phyloP scores from a whole-genome alignment of 2,888 invertebrate genomes.

The Myopa testacea region DNA sequence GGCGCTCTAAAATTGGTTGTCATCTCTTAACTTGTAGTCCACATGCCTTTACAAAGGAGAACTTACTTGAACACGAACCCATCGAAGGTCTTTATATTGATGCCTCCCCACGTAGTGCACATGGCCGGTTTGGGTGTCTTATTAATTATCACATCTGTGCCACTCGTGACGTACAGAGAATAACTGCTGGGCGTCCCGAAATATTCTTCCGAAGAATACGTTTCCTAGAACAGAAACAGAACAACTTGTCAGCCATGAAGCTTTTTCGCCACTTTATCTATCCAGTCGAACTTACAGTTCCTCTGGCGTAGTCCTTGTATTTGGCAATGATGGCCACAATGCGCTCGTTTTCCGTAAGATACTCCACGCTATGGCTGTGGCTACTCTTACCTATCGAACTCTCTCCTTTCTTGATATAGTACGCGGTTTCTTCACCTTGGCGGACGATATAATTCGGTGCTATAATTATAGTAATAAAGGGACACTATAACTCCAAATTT shows the following conservation, averaged over 20 bases:
- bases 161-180: conserved; percentile 59
- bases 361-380: conserved; percentile 48
- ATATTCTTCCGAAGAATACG: conserved; percentile 64
- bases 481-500: not conserved
- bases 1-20: conserved; percentile 72
- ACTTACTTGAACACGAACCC: conserved; percentile 78
- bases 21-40: conserved; percentile 28
- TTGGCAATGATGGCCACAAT: conserved; percentile 56
- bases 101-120: conserved; percentile 85
- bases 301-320: conserved; percentile 54
- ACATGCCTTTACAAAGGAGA: not conserved
- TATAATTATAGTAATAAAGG: conserved; percentile 36
- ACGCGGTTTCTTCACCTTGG: conserved; percentile 44
- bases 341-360: conserved; percentile 54
- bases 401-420: conserved; percentile 46
- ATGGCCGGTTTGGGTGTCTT: conserved; percentile 74
- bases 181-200: conserved; percentile 55
- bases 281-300: conserved; percentile 52
- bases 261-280: not conserved
- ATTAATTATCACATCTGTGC: conserved; percentile 58
- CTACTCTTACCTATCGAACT: conserved; percentile 48
- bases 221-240: conserved; percentile 53
- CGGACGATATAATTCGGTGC: conserved; percentile 56
- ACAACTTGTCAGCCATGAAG: not conserved
- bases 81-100: conserved; percentile 88